phyloP scores from a whole-genome alignment of 1,140 invertebrate genomes.

The Carposina sasakii region DNA sequence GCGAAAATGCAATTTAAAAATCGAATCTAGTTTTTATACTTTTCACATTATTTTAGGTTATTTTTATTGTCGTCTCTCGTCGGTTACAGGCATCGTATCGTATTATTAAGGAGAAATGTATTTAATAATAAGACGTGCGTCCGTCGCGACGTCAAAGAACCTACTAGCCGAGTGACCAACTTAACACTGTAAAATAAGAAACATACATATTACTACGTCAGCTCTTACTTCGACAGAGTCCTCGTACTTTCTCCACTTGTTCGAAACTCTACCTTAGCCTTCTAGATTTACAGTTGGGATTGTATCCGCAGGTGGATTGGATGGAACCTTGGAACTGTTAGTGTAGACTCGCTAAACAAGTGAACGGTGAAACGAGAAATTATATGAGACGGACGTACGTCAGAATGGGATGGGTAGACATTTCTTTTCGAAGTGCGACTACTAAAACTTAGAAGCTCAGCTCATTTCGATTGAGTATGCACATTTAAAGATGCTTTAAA shows the following conservation, averaged over 20 bases:
- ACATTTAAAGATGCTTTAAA: no score
- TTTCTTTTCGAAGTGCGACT: slow-evolving; percentile 50
- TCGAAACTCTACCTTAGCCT: slow-evolving; percentile 19
- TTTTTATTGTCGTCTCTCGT: slow-evolving; percentile 9
- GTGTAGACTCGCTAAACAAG: slow-evolving; percentile 58
- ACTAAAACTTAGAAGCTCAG: slow-evolving; percentile 27
- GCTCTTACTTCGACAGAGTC: slow-evolving; percentile 41
- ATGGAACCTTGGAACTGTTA: slow-evolving; percentile 40
- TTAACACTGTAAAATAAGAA: slow-evolving; percentile 67
- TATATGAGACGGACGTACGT: slow-evolving; percentile 47
- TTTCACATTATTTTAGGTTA: slow-evolving; percentile 19
- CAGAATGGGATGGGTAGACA: slow-evolving; percentile 44
- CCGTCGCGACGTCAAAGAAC: slow-evolving; percentile 38
- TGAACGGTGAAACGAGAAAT: slow-evolving; percentile 72
- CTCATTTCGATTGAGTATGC: no score
- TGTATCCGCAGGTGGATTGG: slow-evolving; percentile 1
- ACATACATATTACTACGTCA: slow-evolving; percentile 55
- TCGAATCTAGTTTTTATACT: slow-evolving; percentile 32
- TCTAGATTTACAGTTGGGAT: slow-evolving; percentile 13
- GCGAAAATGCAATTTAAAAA: slow-evolving; percentile 21
- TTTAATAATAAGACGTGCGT: slow-evolving; percentile 48
- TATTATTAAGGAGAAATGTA: no score
- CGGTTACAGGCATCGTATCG: no score
- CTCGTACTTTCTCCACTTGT: slow-evolving; percentile 21
- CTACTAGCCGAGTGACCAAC: slow-evolving; percentile 70